Evolutionary conservation across 2,797 vertebrate genomes (phyloP), one percentile per base, ranked within the genome.

Genomic region (Cyprinodon diabolis): DNA sequence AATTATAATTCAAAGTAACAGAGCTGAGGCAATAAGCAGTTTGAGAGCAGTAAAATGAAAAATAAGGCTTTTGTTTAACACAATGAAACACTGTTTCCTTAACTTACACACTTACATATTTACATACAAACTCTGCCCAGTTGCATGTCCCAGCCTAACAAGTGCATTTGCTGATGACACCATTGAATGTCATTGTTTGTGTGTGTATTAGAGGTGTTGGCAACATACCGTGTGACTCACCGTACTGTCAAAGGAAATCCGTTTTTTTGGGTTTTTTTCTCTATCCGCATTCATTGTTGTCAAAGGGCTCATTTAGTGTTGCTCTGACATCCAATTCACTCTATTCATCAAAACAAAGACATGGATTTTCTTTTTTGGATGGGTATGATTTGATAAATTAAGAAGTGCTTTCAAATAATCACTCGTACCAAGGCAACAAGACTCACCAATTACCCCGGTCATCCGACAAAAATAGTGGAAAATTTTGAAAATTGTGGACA

Each of bases 91-190:
- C 10, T 21, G 58, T 52, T 35, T 35, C 43, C 11, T 6, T 65
- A 45, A 55, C 40, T 35, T 58, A 62, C 67, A 58, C 52, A 62
- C 21, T 19, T 45, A 47, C 25, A 65, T 30, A 52, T 11, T 51
- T 35, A 75, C 43, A 58, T 56, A 68, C 37, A 60, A 37, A 62
- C 62, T 40, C 19, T 51, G 75, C 76, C 49, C 69, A 80, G 62
- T 2, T 57, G 67, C 83, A 75, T 87, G 76, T 77, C 54, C 78
- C 85, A 79, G 76, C 62, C 85, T 81, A 87, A 87, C 85, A 76
- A 85, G 81, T 83, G 58, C 74, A 81, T 70, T 63, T 3, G 47
- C 71, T 56, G 73, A 72, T 45, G 83, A 75, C 71, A 78, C 66
- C 75, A 69, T 48, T 63, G 69, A 72, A 65, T 70, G 77, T 75